A percentile compares a stretch with the other conserved stretches of the same genome.
phyloP scores from a whole-genome alignment of 2,888 invertebrate genomes.

The Tenthredo distinguenda region DNA sequence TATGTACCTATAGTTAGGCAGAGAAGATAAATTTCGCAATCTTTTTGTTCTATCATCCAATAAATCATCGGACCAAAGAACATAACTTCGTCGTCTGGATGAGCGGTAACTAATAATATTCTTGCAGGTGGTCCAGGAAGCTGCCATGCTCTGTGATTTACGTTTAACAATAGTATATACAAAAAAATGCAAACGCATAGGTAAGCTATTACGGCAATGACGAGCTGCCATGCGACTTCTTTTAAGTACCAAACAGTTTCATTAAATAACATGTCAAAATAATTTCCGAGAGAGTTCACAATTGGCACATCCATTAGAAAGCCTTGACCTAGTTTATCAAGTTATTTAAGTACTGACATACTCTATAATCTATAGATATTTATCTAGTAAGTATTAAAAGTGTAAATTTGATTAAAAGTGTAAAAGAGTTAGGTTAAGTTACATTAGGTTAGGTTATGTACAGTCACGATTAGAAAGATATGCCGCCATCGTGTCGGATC shows the following conservation, averaged over 20 bases:
- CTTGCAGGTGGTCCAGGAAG: slow-evolving; percentile 78
- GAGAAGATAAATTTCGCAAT: slow-evolving; percentile 87
- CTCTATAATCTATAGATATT: slow-evolving; percentile 1
- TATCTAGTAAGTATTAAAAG: slow-evolving; percentile 18
- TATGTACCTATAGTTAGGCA: slow-evolving; percentile 91
- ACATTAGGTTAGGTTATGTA: slow-evolving; percentile 42
- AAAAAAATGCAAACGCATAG: slow-evolving; percentile 71
- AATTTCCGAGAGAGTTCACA: slow-evolving; percentile 62
- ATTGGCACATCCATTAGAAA: slow-evolving; percentile 40
- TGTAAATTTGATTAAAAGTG: slow-evolving; percentile 19
- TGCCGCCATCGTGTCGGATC: slow-evolving; percentile 39
- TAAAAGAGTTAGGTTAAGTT: slow-evolving; percentile 23
- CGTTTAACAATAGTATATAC: slow-evolving; percentile 70
- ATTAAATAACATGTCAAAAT: slow-evolving; percentile 66
- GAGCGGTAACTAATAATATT: slow-evolving; percentile 92
- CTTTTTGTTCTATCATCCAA: slow-evolving; percentile 82
- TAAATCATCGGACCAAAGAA: slow-evolving; percentile 97
- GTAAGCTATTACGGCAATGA: slow-evolving; percentile 71
- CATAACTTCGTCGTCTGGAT: slow-evolving; percentile 99
- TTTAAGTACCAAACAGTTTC: slow-evolving; percentile 71
- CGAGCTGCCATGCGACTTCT: slow-evolving; percentile 74
- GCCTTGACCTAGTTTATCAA: slow-evolving; percentile 2
- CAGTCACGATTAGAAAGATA: slow-evolving; percentile 13
- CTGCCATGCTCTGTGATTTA: slow-evolving; percentile 73
- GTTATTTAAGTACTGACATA: slow-evolving; percentile 21